A percentile compares a stretch with the other conserved stretches of the same genome.
These are phyloP conservation scores for Squalus acanthias DNA, from an alignment of 2,797 vertebrate species.

Conservation along the genomic window DNA sequence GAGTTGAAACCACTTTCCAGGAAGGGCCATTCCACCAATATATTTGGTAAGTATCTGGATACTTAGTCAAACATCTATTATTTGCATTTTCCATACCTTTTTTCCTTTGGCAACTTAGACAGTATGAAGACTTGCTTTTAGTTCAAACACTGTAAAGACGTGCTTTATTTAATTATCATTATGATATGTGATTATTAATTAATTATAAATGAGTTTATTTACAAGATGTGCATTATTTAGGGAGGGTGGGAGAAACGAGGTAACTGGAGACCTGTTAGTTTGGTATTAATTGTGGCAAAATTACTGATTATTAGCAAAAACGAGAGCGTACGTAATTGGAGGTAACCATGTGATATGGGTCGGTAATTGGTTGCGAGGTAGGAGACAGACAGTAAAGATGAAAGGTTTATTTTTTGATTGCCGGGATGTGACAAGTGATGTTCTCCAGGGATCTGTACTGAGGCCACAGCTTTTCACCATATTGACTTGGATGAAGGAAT, in stretches of 20 bases:
- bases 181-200: neutral
- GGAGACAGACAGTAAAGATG: neutral
- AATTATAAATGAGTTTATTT: neutral
- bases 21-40: slow-evolving; percentile 98
- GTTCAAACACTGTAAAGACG: too few relatives aligned
- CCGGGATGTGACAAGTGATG: too few relatives aligned
- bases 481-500: neutral
- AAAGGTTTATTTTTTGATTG: neutral
- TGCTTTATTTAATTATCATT: neutral
- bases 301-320: neutral
- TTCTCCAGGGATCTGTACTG: neutral
- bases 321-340: neutral
- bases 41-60: slow-evolving; percentile 79
- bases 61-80: neutral
- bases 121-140: neutral
- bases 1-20: slow-evolving; percentile 95
- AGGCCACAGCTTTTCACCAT: neutral
- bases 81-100: neutral
- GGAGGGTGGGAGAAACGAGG: neutral
- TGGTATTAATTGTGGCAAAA: neutral
- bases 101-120: neutral
- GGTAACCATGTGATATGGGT: neutral
- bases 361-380: neutral
- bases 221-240: neutral
- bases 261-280: neutral